phyloP scores from a whole-genome alignment of 1,140 invertebrate genomes.

The Achatina immaculata region DNA sequence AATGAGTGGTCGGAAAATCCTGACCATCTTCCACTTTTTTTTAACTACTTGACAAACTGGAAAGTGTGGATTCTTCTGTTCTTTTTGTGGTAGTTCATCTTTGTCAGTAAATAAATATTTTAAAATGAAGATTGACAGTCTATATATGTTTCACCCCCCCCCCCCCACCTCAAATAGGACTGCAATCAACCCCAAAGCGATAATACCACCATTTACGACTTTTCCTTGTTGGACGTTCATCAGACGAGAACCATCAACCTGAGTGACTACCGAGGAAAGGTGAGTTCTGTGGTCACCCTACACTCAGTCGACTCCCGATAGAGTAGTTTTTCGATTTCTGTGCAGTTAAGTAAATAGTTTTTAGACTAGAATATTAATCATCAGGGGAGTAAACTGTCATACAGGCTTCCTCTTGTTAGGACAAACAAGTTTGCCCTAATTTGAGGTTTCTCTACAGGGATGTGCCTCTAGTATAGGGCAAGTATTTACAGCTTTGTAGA shows the following conservation, averaged over 20 bases:
- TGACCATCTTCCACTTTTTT: no score
- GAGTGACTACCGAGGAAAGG: conserved; percentile 67
- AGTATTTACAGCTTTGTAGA: no score
- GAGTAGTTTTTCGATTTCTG: background rate
- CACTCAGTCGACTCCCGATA: background rate
- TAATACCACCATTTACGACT: conserved; percentile 54
- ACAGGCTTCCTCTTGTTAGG: background rate
- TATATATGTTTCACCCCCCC: no score
- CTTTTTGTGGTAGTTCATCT: no score
- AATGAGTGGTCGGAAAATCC: no score
- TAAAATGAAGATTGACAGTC: no score
- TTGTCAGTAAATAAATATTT: no score
- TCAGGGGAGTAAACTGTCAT: background rate
- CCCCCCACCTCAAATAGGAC: background rate
- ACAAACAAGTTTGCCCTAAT: no score
- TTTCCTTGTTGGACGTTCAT: conserved; percentile 51
- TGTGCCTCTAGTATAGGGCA: no score
- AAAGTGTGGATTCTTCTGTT: no score
- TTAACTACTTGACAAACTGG: no score
- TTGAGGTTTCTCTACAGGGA: no score
- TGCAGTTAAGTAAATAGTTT: background rate
- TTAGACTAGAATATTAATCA: background rate
- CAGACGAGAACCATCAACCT: conserved; percentile 57
- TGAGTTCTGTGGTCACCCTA: conserved; percentile 57
- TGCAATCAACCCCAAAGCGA: conserved; percentile 47